phyloP scores from a whole-genome alignment of 2,888 invertebrate genomes.

The Conchocele bisecta region DNA sequence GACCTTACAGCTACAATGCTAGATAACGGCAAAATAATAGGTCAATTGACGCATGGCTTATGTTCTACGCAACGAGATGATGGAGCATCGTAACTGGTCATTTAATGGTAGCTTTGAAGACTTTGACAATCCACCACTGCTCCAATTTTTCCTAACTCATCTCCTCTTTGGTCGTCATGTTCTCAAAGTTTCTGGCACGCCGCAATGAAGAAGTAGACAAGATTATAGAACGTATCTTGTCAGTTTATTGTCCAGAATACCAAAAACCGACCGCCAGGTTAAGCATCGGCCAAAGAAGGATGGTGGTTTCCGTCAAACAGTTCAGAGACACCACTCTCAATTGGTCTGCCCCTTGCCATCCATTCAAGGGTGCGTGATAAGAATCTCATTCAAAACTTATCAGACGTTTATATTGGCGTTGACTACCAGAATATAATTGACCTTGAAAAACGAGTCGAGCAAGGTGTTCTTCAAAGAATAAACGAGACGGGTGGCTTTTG shows the following conservation, averaged over 20 bases:
- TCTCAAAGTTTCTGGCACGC: constrained; percentile 11
- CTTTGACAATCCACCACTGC: constrained; percentile 16
- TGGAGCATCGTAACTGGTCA: constrained; percentile 6
- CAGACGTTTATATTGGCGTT: not conserved
- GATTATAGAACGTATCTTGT: constrained; percentile 32
- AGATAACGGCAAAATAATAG: not conserved
- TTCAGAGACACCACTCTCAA: constrained; percentile 28
- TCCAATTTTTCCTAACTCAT: constrained; percentile 18
- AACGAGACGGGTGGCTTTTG: constrained; percentile 24
- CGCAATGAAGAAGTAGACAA: constrained; percentile 28
- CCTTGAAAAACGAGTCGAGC: constrained; percentile 9
- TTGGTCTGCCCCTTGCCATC: constrained; percentile 7
- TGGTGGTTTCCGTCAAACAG: constrained; percentile 16
- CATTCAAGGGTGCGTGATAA: constrained; percentile 9
- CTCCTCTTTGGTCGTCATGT: constrained; percentile 19
- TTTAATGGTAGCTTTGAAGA: constrained; percentile 4
- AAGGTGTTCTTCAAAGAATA: constrained; percentile 26
- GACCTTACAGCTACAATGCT: not conserved
- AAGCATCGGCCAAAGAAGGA: constrained; percentile 11
- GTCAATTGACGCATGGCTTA: not conserved
- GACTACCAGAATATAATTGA: constrained; percentile 4
- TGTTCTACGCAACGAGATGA: not conserved
- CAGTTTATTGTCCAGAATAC: constrained; percentile 37
- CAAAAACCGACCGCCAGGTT: constrained; percentile 23
- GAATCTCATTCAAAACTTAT: not conserved